Percentiles rank a stretch among this genome's conserved stretches.
Conservation (phyloP, 2,888 invertebrate genomes). For the Panzeria rudis region DNA sequence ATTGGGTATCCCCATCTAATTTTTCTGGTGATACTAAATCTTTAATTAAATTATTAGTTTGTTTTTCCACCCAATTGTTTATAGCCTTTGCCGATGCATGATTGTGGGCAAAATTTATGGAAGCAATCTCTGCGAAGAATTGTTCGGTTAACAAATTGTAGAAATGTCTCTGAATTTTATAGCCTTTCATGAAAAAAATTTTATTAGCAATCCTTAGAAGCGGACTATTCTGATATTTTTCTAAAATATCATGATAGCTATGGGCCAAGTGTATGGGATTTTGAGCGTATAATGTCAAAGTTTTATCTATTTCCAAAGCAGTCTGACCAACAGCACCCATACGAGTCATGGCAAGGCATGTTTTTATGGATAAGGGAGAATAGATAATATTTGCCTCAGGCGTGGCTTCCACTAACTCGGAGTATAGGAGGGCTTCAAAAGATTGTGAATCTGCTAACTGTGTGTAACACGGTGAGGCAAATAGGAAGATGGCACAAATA, state of each 20-base stretch:
- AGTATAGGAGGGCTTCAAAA: no score
- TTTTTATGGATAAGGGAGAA: neutral
- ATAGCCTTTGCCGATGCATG: slow-evolving; percentile 86
- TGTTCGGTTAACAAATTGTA: slow-evolving; percentile 86
- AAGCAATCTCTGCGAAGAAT: slow-evolving; percentile 87
- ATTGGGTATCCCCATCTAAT: slow-evolving; percentile 85
- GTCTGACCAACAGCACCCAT: neutral
- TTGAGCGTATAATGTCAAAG: slow-evolving; percentile 83
- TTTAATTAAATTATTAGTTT: slow-evolving; percentile 93
- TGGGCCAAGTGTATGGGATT: slow-evolving; percentile 76
- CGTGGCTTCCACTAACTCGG: no score
- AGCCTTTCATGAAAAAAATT: slow-evolving; percentile 87
- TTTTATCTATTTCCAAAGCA: neutral
- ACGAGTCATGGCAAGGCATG: neutral
- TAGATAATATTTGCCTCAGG: neutral
- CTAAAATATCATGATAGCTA: slow-evolving; percentile 77
- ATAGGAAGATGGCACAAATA: no score
- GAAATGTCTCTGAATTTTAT: slow-evolving; percentile 85
- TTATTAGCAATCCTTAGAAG: slow-evolving; percentile 88
- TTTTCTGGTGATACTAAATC: slow-evolving; percentile 87
- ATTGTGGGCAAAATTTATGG: slow-evolving; percentile 86
- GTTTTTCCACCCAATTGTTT: slow-evolving; percentile 91
- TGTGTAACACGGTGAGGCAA: no score
- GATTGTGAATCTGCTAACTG: no score
- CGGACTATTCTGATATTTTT: slow-evolving; percentile 76